Conservation (phyloP, 2,888 invertebrate species). For the Heliconius aoede region DNA sequence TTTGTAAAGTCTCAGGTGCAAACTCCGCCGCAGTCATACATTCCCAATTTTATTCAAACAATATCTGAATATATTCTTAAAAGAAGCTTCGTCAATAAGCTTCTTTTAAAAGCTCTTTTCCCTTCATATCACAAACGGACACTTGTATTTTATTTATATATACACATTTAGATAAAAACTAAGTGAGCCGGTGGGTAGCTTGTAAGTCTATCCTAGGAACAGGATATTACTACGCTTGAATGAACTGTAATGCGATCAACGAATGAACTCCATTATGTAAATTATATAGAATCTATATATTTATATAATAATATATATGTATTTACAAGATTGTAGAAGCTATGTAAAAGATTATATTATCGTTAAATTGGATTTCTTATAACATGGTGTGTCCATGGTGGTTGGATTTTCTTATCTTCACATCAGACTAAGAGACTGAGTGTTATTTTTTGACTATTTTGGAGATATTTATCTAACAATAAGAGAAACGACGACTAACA, state of each 20-base stretch:
- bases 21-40: not conserved
- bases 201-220: conserved; percentile 21
- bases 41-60: too few species aligned
- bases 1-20: not conserved
- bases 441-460: not conserved
- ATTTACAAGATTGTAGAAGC: not conserved
- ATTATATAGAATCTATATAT: not conserved
- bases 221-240: conserved; percentile 31
- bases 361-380: not conserved
- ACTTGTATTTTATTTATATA: not conserved
- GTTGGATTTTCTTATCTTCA: not conserved
- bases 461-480: not conserved
- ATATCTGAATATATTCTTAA: not conserved
- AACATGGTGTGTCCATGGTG: not conserved
- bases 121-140: not conserved
- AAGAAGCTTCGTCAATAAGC: too few species aligned
- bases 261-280: conserved; percentile 13
- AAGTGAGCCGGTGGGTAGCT: conserved; percentile 7
- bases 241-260: conserved; percentile 35
- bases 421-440: not conserved
- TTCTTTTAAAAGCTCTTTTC: not conserved
- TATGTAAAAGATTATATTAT: not conserved
- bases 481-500: too few species aligned
- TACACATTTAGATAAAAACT: not conserved
- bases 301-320: not conserved